Base-by-base conservation (phyloP, 2,113 vertebrate genomes). In the Poeciliopsis retropinna region DNA sequence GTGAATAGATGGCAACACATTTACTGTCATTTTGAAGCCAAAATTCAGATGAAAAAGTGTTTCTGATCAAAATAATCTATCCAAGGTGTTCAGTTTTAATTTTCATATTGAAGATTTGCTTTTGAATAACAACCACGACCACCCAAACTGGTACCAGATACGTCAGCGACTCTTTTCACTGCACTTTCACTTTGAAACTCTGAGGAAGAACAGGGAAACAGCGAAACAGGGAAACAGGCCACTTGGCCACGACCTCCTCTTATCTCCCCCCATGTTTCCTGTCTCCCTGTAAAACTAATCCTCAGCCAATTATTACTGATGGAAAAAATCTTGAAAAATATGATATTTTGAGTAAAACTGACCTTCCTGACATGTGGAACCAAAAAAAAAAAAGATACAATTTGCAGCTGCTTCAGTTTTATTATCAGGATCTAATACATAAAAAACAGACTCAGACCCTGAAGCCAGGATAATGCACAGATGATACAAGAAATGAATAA, bases 241-340 rank as follows among this genome's bases (percentile, higher is more conserved):
- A 76, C 60, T 60, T 75, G 65, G 73, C 65, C 22, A 13, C 65
- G 2, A 32, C 47, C 67, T 78, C 17, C 34, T 27, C 28, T 66
- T 78, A 71, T 78, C 69, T 62, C 47, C 64, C 22, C 61, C 60
- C n/a, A 37, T 64, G 61, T 65, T 71, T 78, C 76, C 62, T 66
- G 69, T 66, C 47, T 66, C 6, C 32, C 51, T 71, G 28, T 71
- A 28, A 70, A 65, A 60, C 71, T 31, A 31, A 67, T 60, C 63
- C 64, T 62, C 22, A 70, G 75, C 39, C 25, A 70, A 57, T 73
- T 76, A 28, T 74, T 57, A 67, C 37, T 25, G n/a, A 64, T 61
- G 62, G 13, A 41, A 74, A 67, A 64, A 67, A 25, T 57, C n/a
- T 62, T 8, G 61, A 19, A 47, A 72, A 72, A 6, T 39, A 41